Evolutionary conservation across 2,113 vertebrate genomes (phyloP), one percentile per base, ranked within the genome.

Genomic region (Trematocara stigmaticum): DNA sequence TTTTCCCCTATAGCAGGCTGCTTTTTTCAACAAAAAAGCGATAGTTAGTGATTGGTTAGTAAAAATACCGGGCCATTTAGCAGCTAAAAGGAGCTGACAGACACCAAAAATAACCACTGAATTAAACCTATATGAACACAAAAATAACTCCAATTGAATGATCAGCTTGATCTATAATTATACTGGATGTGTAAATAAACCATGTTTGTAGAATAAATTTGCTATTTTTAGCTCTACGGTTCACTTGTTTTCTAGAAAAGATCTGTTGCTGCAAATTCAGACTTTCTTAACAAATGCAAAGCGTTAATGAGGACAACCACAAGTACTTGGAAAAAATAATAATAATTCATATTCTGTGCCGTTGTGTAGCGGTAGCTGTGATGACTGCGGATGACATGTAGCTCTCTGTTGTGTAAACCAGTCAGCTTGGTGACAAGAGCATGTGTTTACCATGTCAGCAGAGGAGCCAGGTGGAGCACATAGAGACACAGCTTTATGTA

Each of bases 401-500:
- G 79, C 84, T 51, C 42, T 84, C 10, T 88, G 45, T 85, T 82
- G 76, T 87, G 86, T 88, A 86, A 90, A 90, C 85, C 74, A 74
- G 52, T 69, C 76, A 55, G 84, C 90, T 79, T 6, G 1, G 78
- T 79, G 52, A 88, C 78, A 78, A 82, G 38, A 84, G 84, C 78
- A 78, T 89, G 56, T 94, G 91, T 94, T 94, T 95, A 90, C 85
- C 34, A 29, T 86, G 84, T 84, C 79, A 88, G 84, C 79, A 81
- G 61, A 89, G 82, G 13, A 20, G 85, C 79, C 89, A 93, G 92
- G 85, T 94, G 90, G 85, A 83, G 90, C 76, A 56, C 26, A 83
- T 40, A 71, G 16, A 83, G 34, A 59, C 45, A 20, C 29, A 34
- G 80, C 57, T 83, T 79, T 80, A 88, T 81, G 87, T 88, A 92